phyloP scores from a whole-genome alignment of 2,113 vertebrate species.

The Hassar affinis region DNA sequence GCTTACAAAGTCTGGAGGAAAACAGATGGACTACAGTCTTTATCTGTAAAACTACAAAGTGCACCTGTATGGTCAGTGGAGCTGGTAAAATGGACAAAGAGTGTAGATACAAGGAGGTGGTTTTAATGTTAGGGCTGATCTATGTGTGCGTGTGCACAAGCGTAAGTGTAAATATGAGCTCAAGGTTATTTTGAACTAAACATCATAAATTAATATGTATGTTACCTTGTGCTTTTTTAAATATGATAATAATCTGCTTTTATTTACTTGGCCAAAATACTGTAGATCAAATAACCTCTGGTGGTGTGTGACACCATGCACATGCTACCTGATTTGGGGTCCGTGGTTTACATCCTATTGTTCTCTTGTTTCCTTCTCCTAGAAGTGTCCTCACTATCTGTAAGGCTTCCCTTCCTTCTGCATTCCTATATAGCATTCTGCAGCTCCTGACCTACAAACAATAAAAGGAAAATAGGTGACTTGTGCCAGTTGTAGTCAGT shows the following conservation, averaged over 20 bases:
- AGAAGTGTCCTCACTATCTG: constrained; percentile 12
- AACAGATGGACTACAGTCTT: too few species aligned
- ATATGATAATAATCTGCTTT: background rate
- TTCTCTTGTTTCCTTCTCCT: constrained; percentile 45
- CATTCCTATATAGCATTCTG: constrained; percentile 43
- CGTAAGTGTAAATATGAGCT: background rate
- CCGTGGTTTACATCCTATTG: constrained; percentile 63
- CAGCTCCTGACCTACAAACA: constrained; percentile 55
- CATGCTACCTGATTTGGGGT: constrained; percentile 60
- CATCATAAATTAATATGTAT: background rate
- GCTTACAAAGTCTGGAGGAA: too few species aligned
- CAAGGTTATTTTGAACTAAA: background rate
- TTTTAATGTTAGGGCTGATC: too few species aligned
- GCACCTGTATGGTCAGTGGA: too few species aligned
- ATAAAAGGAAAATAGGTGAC: background rate
- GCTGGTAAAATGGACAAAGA: too few species aligned
- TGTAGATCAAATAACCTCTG: background rate
- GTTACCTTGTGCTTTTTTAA: background rate
- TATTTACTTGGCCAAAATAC: background rate
- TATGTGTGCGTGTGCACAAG: too few species aligned
- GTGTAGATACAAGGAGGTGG: too few species aligned
- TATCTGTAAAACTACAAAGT: too few species aligned
- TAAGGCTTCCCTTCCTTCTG: constrained; percentile 21
- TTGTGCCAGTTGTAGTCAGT: background rate
- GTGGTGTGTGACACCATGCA: background rate